Evolutionary conservation across 1,140 invertebrate genomes (phyloP).

Genomic region (Bombus huntii): DNA sequence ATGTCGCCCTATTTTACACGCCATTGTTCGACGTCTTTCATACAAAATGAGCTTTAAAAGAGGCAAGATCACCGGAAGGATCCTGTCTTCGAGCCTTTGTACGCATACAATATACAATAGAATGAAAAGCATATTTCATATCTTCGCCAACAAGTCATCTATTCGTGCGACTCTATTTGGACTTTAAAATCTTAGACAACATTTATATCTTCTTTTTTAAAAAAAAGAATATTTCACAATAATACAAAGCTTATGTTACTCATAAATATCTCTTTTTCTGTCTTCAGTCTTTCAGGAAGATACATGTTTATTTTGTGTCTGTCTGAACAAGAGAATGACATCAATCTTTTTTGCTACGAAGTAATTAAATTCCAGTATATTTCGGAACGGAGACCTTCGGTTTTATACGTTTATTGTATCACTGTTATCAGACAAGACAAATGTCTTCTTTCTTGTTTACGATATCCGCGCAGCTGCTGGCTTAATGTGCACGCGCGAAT

Average conservation of each 20-base stretch:
- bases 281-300: not conserved
- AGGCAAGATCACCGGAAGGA: not conserved
- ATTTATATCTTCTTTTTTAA: not conserved
- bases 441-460: slow-evolving; percentile 26
- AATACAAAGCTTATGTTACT: not conserved
- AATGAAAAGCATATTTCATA: not conserved
- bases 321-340: not conserved
- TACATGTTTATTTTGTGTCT: not conserved
- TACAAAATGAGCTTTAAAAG: slow-evolving; percentile 10
- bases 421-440: slow-evolving; percentile 16
- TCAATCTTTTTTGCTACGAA: not conserved
- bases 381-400: not conserved
- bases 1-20: slow-evolving; percentile 12
- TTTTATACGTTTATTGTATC: not conserved
- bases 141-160: too few species aligned
- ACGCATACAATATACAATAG: too few species aligned
- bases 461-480: slow-evolving; percentile 7
- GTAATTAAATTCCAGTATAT: not conserved
- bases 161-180: too few species aligned
- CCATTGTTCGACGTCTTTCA: slow-evolving; percentile 32
- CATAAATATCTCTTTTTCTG: not conserved
- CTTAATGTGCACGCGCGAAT: not conserved
- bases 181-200: not conserved
- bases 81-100: slow-evolving; percentile 6
- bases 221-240: not conserved